These are phyloP conservation scores for Balanococcus diminutus DNA, from an alignment of 2,888 invertebrate species.

Conservation along the genomic window DNA sequence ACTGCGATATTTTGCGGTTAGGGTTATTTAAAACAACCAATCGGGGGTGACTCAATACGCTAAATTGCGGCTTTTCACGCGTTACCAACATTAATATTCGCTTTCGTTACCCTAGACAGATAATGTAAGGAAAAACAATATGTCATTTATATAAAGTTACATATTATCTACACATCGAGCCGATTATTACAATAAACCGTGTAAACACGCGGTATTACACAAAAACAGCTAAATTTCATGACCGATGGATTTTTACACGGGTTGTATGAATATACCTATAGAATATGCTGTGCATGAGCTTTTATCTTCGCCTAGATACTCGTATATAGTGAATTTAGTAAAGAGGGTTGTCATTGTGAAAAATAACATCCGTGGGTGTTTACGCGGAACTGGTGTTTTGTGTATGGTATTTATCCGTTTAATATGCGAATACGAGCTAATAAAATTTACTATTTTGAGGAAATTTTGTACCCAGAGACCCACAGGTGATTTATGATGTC, in stretches of 20 bases:
- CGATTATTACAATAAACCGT: constrained; percentile 8
- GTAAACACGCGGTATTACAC: constrained; percentile 34
- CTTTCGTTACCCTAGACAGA: constrained; percentile 11
- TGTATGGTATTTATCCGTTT: background rate
- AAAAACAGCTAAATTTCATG: constrained; percentile 18
- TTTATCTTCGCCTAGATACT: background rate
- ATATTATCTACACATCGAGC: constrained; percentile 2
- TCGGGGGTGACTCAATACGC: constrained; percentile 36
- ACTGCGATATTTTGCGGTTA: constrained; percentile 35
- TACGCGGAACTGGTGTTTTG: constrained; percentile 11
- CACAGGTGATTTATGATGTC: too few relatives aligned
- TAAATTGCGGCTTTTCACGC: constrained; percentile 41
- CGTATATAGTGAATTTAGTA: background rate
- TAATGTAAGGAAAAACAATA: constrained; percentile 40
- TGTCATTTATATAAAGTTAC: constrained; percentile 48
- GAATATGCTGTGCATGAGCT: too few relatives aligned
- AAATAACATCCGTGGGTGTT: background rate
- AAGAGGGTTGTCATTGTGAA: constrained; percentile 1
- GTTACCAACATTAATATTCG: constrained; percentile 26
- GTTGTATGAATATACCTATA: too few relatives aligned
- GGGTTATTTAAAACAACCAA: constrained; percentile 40
- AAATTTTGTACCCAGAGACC: background rate
- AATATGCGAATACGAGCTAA: background rate
- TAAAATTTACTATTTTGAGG: background rate
- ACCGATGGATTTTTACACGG: background rate